Base-by-base conservation (phyloP, 2,888 invertebrate genomes). In the Cephus runcator region DNA sequence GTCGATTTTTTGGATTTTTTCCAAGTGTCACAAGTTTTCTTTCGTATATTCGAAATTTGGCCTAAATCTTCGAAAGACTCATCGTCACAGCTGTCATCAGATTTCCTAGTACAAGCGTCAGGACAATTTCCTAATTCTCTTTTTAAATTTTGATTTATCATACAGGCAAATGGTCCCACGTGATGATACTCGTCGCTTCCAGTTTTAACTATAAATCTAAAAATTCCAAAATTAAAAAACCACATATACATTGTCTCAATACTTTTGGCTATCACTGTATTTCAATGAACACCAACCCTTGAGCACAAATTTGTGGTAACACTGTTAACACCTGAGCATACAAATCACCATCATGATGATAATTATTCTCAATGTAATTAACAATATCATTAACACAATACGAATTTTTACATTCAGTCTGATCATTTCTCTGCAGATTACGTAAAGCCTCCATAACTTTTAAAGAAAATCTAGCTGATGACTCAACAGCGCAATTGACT, bases 391-490 rank as follows among this genome's bases (percentile, higher is more conserved):
- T 80, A n/a, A 76, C 76, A 11, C 77, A 79, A 34, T 81, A 83
- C 4, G 80, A 82, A 6, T 79, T 40, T 34, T 81, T 12, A 68
- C 35, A 77, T 34, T 4, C 6, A 1, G 11, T 12, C 69, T 6
- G 69, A 11, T 76, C 71, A 9, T 79, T 74, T 3, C 79, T 77
- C 30, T 85, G 83, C n/a, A 88, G 35, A 35, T 75, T 82, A 2
- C 87, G 86, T 82, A 88, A 79, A n/a, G 88, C 88, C 69, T 88
- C 88, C 83, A 88, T 82, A 34, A 88, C 84, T 33, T 85, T 83
- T 34, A 88, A 23, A 1, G 86, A 85, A 76, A 88, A 87, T 74
- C 88, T 81, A 12, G 83, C 81, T 3, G 85, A 84, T 9, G 81
- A 81, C 23, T 83, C 83, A 1, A 85, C 82, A 11, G 80, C 82